Conservation (phyloP, 2,113 vertebrate species). For the Psettodes erumei region DNA sequence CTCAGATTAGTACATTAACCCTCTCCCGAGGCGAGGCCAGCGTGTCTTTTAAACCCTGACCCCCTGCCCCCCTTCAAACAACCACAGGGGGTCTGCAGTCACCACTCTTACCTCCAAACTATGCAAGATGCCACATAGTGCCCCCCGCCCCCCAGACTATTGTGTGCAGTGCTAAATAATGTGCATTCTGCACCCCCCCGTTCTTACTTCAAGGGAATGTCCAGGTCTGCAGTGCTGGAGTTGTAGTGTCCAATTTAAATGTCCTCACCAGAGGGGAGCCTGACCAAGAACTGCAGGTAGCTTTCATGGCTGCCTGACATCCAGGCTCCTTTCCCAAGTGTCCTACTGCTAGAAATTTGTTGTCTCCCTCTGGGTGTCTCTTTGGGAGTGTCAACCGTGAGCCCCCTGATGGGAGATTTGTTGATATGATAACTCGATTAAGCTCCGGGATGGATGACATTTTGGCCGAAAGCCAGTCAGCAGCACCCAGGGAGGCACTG, state of each 20-base stretch:
- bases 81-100: conserved; percentile 75
- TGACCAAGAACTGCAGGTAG: conserved; percentile 81
- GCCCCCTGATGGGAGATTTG: conserved; percentile 82
- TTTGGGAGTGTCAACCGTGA: conserved; percentile 81
- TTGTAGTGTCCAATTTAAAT: conserved; percentile 66
- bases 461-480: conserved; percentile 75
- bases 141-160: conserved; percentile 39
- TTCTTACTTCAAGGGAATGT: conserved; percentile 36
- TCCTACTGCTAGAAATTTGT: conserved; percentile 94
- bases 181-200: conserved; percentile 40
- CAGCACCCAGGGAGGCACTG: conserved; percentile 82
- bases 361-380: conserved; percentile 82
- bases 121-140: conserved; percentile 74
- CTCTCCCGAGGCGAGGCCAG: conserved; percentile 62
- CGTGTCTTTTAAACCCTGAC: conserved; percentile 79
- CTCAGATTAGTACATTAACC: conserved; percentile 82
- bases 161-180: conserved; percentile 71
- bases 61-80: conserved; percentile 61
- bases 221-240: conserved; percentile 31
- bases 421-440: conserved; percentile 95
- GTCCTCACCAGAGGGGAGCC: conserved; percentile 76
- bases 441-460: conserved; percentile 80
- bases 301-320: conserved; percentile 80
- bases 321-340: conserved; percentile 65
- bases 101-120: conserved; percentile 51